Percentiles rank a stretch among this genome's conserved stretches.
phyloP scores from a whole-genome alignment of 2,888 invertebrate species.

The Adela reaumurella region DNA sequence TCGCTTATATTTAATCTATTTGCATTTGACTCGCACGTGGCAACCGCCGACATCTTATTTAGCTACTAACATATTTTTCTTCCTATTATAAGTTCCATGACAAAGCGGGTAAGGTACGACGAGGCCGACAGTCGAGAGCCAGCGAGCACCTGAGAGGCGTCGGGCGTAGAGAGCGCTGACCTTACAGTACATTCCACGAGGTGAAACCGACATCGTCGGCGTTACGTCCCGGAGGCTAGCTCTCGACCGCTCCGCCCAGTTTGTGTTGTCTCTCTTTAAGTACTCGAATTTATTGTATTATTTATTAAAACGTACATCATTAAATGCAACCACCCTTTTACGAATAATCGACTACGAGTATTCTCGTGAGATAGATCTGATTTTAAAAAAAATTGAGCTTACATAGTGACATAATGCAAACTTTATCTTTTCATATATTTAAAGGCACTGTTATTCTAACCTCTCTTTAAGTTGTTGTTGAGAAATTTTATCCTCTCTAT shows the following conservation, averaged over 20 bases:
- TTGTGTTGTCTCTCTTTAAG: too few species aligned
- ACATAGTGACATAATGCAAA: conserved; percentile 22
- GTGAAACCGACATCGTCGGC: conserved; percentile 42
- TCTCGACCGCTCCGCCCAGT: not conserved
- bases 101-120: not conserved
- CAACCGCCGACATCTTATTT: too few species aligned
- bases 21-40: conserved; percentile 15
- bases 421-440: conserved; percentile 23
- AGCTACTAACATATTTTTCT: too few species aligned
- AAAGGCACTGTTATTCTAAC: conserved; percentile 47
- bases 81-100: not conserved
- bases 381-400: conserved; percentile 31
- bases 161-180: conserved; percentile 18
- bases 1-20: conserved; percentile 35
- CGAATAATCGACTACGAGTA: not conserved
- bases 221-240: conserved; percentile 4
- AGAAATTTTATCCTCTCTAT: conserved; percentile 48
- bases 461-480: conserved; percentile 52
- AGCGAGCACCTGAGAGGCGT: conserved; percentile 45
- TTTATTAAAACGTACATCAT: not conserved
- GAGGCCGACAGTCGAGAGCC: not conserved
- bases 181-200: conserved; percentile 47
- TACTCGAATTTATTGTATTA: not conserved
- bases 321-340: too few species aligned
- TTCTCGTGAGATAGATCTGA: conserved; percentile 23